A percentile compares a stretch with the other conserved stretches of the same genome.
Conservation (phyloP, 1,140 invertebrate genomes). For the Chironomus tepperi region DNA sequence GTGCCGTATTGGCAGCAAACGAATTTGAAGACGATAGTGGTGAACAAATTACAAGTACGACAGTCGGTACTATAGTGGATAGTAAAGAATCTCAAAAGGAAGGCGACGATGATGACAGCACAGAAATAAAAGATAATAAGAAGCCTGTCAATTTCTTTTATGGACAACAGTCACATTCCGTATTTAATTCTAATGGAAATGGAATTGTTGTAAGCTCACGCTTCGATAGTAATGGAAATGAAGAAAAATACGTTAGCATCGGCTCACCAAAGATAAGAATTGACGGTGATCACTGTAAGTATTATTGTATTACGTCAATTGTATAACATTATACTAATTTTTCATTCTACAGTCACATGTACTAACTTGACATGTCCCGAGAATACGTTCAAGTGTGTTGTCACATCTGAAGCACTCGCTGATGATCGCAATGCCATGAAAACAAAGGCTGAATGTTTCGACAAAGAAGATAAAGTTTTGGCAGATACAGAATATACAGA, state of each 20-base stretch:
- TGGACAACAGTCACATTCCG: background rate
- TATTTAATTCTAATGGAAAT: background rate
- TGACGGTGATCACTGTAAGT: background rate
- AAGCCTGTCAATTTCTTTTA: background rate
- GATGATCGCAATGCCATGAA: background rate
- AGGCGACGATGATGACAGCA: background rate
- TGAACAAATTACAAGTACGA: background rate
- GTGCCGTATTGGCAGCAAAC: background rate
- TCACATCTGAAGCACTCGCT: background rate
- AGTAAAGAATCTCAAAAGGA: background rate
- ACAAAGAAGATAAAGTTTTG: background rate
- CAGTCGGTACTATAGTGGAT: no score
- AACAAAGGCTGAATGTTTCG: background rate
- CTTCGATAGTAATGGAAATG: background rate
- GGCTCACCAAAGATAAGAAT: background rate
- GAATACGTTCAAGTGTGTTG: background rate
- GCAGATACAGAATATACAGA: background rate
- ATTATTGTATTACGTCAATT: no score
- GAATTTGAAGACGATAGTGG: background rate
- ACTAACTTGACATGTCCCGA: background rate
- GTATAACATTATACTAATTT: background rate
- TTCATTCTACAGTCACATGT: background rate
- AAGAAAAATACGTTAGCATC: background rate
- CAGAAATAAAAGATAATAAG: background rate
- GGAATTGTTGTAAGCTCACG: background rate